These are phyloP conservation scores for Stichopus horrens DNA, from an alignment of 53 echinoderm and acorn worm genomes.

Conservation along the genomic window DNA sequence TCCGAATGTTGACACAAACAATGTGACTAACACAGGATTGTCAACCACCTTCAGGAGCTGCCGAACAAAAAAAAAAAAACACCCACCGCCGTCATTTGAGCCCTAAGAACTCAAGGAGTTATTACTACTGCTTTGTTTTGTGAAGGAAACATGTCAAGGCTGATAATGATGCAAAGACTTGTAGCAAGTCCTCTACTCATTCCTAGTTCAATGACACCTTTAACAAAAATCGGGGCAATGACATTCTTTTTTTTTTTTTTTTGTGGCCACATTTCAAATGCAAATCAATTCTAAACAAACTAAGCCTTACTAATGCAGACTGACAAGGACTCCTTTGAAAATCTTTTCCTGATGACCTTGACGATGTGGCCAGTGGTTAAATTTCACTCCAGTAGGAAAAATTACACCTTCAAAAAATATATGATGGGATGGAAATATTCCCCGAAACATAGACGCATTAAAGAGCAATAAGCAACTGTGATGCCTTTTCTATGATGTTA, in stretches of 20 bases:
- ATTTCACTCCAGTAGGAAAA: slow-evolving; percentile 36
- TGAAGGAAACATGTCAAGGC: slow-evolving; percentile 28
- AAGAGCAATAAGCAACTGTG: slow-evolving; percentile 25
- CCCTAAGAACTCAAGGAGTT: too few relatives aligned
- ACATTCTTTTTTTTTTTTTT: neutral
- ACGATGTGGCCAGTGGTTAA: slow-evolving; percentile 30
- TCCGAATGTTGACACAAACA: too few relatives aligned
- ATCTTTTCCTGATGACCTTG: slow-evolving; percentile 14
- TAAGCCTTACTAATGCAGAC: slow-evolving; percentile 16
- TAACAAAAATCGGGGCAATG: slow-evolving; percentile 27
- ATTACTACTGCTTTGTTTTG: neutral
- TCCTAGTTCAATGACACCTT: slow-evolving; percentile 38
- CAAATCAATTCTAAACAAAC: slow-evolving; percentile 38
- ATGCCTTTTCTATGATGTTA: slow-evolving; percentile 18
- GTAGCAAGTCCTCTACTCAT: neutral
- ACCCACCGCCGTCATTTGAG: too few relatives aligned
- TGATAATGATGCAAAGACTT: neutral
- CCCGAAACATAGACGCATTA: slow-evolving; percentile 7
- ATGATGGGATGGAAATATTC: slow-evolving; percentile 40
- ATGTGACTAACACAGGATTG: too few relatives aligned
- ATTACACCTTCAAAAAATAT: slow-evolving; percentile 16
- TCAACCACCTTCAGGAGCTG: too few relatives aligned
- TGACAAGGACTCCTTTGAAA: slow-evolving; percentile 31
- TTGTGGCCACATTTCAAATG: slow-evolving; percentile 9
- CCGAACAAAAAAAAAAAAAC: too few relatives aligned